Evolutionary conservation across 2,888 invertebrate species (phyloP).

Genomic region (Pseudoips prasinana): DNA sequence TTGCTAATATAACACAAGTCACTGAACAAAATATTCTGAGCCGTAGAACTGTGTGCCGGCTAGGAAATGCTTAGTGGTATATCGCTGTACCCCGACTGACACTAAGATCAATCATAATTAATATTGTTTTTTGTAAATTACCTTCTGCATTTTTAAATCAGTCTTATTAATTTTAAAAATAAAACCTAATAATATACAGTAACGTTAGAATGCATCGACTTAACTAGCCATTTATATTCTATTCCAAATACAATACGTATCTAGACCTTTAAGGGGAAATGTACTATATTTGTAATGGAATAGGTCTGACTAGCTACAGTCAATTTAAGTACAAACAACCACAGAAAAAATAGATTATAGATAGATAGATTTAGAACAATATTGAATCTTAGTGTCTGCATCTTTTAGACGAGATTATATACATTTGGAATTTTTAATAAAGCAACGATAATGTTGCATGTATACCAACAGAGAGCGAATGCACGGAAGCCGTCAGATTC

Average conservation of each 20-base stretch:
- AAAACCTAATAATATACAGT: conserved; percentile 17
- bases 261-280: no score
- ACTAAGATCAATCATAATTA: conserved; percentile 41
- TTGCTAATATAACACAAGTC: conserved; percentile 53
- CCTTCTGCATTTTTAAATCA: conserved; percentile 36
- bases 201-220: conserved; percentile 14
- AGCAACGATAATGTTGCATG: conserved; percentile 15
- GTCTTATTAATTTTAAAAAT: conserved; percentile 38
- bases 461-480: conserved; percentile 40
- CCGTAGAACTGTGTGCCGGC: conserved; percentile 45
- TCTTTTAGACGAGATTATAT: conserved; percentile 15
- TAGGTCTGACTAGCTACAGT: conserved; percentile 59
- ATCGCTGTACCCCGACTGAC: conserved; percentile 33
- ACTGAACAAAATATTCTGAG: conserved; percentile 43
- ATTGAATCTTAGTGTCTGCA: conserved; percentile 51
- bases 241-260: no score
- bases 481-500: conserved; percentile 27
- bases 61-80: conserved; percentile 28
- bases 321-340: conserved; percentile 52
- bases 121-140: conserved; percentile 17
- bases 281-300: no score
- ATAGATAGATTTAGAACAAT: conserved; percentile 17
- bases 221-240: conserved; percentile 36
- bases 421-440: conserved; percentile 9
- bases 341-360: conserved; percentile 20